These are phyloP conservation scores for Brenthis hecate DNA, from an alignment of 2,888 invertebrate species.

Conservation along the genomic window DNA sequence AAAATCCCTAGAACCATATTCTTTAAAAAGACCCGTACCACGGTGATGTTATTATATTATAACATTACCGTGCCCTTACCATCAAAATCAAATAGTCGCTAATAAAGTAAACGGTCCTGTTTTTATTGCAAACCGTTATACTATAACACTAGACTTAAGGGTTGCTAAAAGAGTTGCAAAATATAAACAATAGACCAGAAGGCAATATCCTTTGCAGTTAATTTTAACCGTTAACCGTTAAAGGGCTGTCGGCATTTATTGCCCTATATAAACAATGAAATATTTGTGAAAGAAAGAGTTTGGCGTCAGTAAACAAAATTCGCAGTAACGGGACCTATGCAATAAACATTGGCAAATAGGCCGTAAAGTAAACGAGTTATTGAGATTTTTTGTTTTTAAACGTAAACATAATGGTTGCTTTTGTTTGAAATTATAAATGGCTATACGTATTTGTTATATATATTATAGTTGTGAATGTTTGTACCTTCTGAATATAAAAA, in stretches of 20 bases:
- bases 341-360: conserved; percentile 27
- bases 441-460: neutral
- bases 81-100: conserved; percentile 37
- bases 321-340: conserved; percentile 41
- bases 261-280: conserved; percentile 54
- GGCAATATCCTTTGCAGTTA: conserved; percentile 43
- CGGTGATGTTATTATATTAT: too few species aligned
- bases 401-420: conserved; percentile 2
- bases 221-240: conserved; percentile 37
- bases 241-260: conserved; percentile 59
- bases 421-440: neutral
- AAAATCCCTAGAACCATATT: conserved; percentile 5
- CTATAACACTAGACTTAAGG: conserved; percentile 36
- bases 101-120: conserved; percentile 50
- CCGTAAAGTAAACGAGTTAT: conserved; percentile 22
- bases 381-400: conserved; percentile 1
- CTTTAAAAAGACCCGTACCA: conserved; percentile 24
- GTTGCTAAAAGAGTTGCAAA: conserved; percentile 52
- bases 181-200: conserved; percentile 51
- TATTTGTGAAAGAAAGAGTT: conserved; percentile 39
- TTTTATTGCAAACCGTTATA: conserved; percentile 51
- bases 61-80: conserved; percentile 8
- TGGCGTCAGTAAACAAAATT: conserved; percentile 43
- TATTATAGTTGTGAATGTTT: too few species aligned
- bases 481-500: too few species aligned